phyloP scores from a whole-genome alignment of 2,888 invertebrate species.

The Tromatobia lineatoria region DNA sequence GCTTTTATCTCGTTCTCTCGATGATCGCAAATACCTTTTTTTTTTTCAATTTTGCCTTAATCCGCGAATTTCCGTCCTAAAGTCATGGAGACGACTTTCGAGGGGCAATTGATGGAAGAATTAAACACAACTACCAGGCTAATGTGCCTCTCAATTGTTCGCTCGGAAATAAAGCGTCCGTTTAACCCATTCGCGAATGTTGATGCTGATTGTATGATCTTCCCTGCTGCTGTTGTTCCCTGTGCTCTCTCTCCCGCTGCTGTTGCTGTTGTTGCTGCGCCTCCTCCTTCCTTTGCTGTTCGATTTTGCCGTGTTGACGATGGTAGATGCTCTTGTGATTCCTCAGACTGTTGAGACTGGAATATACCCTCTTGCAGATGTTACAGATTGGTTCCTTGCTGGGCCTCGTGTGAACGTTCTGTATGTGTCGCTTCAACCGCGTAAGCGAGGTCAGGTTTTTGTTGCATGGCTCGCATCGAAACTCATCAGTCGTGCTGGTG shows the following conservation, averaged over 20 bases:
- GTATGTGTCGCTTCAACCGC: slow-evolving; percentile 95
- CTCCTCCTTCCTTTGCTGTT: slow-evolving; percentile 90
- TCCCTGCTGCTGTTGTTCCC: slow-evolving; percentile 75
- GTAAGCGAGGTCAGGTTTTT: slow-evolving; percentile 95
- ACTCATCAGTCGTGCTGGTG: slow-evolving; percentile 93
- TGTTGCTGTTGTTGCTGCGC: slow-evolving; percentile 84
- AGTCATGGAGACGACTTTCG: not conserved
- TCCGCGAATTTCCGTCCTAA: not conserved
- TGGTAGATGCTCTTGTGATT: slow-evolving; percentile 98
- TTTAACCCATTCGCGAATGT: slow-evolving; percentile 78
- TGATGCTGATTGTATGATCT: slow-evolving; percentile 67
- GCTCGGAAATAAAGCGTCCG: not conserved
- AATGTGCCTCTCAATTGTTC: not conserved
- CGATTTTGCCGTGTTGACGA: slow-evolving; percentile 88
- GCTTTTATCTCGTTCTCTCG: slow-evolving; percentile 1
- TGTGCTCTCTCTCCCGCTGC: slow-evolving; percentile 71
- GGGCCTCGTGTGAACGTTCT: slow-evolving; percentile 96
- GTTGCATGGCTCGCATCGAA: slow-evolving; percentile 96
- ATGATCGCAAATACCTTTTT: slow-evolving; percentile 1
- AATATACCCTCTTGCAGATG: slow-evolving; percentile 96
- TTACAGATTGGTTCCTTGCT: slow-evolving; percentile 96
- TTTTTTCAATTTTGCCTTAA: not conserved
- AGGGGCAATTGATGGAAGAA: not conserved
- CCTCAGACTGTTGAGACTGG: slow-evolving; percentile 95
- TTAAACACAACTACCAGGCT: not conserved